These are phyloP conservation scores for Tiliacea aurago DNA, from an alignment of 2,888 invertebrate species.

Conservation along the genomic window DNA sequence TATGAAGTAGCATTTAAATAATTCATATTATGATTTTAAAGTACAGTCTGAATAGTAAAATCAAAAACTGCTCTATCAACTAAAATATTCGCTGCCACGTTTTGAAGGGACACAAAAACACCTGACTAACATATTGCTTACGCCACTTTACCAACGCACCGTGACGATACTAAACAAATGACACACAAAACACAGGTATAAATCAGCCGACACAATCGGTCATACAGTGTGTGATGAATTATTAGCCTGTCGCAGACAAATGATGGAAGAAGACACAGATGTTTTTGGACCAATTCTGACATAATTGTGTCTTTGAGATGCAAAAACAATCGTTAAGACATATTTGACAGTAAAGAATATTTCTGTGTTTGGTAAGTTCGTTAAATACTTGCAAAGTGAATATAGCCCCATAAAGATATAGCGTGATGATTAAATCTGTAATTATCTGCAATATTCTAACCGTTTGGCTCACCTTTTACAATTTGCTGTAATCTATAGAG, in stretches of 20 bases:
- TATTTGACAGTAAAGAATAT: slow-evolving; percentile 5
- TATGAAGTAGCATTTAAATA: too few species aligned
- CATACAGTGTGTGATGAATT: slow-evolving; percentile 33
- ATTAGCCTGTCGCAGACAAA: slow-evolving; percentile 29
- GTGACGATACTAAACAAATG: slow-evolving; percentile 56
- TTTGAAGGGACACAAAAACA: slow-evolving; percentile 24
- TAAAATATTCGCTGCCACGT: not conserved
- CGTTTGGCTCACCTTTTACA: too few species aligned
- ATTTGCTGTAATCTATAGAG: too few species aligned
- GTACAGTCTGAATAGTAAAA: too few species aligned
- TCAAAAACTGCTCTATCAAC: not conserved
- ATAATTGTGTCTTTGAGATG: slow-evolving; percentile 28
- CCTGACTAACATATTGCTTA: slow-evolving; percentile 26
- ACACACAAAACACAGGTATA: slow-evolving; percentile 39
- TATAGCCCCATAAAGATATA: too few species aligned
- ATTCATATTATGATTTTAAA: too few species aligned
- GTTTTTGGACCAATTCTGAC: slow-evolving; percentile 33
- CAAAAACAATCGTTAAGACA: slow-evolving; percentile 17
- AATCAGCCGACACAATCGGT: slow-evolving; percentile 43
- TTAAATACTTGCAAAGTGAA: slow-evolving; percentile 3
- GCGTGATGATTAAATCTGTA: too few species aligned
- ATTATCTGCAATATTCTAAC: too few species aligned
- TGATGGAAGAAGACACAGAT: slow-evolving; percentile 32
- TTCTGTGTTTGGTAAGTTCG: not conserved
- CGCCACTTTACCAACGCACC: slow-evolving; percentile 33